Conservation (phyloP, 2,797 vertebrate species). For the Sciurus vulgaris region DNA sequence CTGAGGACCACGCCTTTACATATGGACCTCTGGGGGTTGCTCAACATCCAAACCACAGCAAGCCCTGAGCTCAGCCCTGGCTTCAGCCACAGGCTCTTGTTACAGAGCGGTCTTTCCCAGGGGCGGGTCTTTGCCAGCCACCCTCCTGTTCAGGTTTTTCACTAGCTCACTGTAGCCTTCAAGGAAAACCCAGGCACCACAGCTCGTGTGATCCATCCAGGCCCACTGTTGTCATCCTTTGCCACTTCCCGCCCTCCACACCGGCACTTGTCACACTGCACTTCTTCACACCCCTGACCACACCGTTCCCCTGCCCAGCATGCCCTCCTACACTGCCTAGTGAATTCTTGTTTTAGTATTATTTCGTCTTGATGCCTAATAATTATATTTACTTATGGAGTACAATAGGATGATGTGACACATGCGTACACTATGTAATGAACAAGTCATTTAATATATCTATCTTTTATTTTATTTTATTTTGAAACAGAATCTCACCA, state of each 20-base stretch:
- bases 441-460: not conserved
- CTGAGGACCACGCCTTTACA: not conserved
- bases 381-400: not conserved
- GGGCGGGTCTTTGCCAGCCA: not conserved
- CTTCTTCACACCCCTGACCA: not conserved
- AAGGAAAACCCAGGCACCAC: not conserved
- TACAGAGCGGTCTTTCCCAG: not conserved
- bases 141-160: not conserved
- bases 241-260: not conserved
- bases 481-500: not conserved
- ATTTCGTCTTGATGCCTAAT: not conserved
- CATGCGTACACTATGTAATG: not conserved
- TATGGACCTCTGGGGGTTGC: no score
- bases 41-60: not conserved
- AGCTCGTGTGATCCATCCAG: accelerated
- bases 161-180: not conserved
- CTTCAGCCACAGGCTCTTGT: not conserved
- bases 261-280: not conserved
- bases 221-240: not conserved
- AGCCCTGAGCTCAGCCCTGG: not conserved
- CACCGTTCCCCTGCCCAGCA: not conserved
- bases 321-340: not conserved
- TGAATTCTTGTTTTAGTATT: not conserved
- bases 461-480: not conserved
- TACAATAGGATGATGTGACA: no score